Evolutionary conservation across 1,140 invertebrate genomes (phyloP).

Genomic region (Bombus polaris): DNA sequence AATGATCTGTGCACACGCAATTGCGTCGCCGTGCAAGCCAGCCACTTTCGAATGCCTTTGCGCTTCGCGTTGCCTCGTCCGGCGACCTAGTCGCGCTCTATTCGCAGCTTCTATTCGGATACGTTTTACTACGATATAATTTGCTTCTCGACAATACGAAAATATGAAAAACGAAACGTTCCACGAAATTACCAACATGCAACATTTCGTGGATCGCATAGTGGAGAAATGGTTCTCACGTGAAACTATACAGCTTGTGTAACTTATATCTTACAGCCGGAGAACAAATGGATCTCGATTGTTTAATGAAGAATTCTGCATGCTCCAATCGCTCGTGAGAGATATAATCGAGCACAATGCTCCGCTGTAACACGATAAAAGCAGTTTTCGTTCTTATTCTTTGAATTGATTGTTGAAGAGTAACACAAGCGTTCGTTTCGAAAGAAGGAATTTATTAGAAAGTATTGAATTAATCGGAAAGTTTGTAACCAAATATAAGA

Average conservation of each 20-base stretch:
- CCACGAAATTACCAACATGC: neutral
- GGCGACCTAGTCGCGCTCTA: slow-evolving; percentile 21
- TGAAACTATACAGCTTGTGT: neutral
- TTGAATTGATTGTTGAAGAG: no score
- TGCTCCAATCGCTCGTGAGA: neutral
- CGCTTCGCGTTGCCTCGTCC: slow-evolving; percentile 49
- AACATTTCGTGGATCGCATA: neutral
- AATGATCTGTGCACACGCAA: slow-evolving; percentile 76
- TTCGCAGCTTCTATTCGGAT: neutral
- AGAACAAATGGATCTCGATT: slow-evolving; percentile 21
- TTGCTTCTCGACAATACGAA: neutral
- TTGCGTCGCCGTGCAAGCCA: slow-evolving; percentile 64
- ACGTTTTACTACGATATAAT: neutral
- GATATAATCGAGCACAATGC: neutral
- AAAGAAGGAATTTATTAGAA: neutral
- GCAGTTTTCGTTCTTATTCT: neutral
- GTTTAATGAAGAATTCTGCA: neutral
- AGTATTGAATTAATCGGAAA: no score
- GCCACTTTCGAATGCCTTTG: slow-evolving; percentile 75
- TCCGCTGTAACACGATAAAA: neutral
- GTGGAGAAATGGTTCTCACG: neutral
- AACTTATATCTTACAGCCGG: neutral
- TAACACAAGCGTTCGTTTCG: neutral
- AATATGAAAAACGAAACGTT: neutral
- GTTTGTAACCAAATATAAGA: no score